Evolutionary conservation across 2,113 vertebrate genomes (phyloP).

Genomic region (Artemisiospiza belli): DNA sequence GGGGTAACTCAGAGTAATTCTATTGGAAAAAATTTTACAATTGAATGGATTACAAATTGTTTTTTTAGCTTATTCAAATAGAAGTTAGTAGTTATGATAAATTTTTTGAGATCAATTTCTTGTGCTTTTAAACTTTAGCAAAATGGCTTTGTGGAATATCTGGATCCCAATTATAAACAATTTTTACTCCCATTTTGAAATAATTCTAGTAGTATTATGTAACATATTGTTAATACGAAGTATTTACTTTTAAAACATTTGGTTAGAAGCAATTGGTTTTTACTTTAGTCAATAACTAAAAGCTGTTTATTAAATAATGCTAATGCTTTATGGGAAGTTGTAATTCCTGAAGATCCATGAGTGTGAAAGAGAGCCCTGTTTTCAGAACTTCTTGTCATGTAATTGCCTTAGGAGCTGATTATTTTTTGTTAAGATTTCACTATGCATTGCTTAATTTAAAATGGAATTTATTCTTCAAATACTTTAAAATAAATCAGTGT

Average conservation of each 20-base stretch:
- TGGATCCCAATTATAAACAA: accelerated
- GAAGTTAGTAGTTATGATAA: neutral
- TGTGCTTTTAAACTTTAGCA: neutral
- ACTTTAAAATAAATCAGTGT: neutral
- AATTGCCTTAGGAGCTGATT: neutral
- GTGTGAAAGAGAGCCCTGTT: neutral
- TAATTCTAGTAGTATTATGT: neutral
- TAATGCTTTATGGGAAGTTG: neutral
- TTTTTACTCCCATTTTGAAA: neutral
- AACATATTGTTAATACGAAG: neutral
- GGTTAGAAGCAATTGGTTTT: neutral
- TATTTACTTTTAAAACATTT: neutral
- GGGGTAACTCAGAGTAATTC: accelerated
- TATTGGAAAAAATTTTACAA: neutral
- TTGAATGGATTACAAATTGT: neutral
- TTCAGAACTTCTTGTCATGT: neutral
- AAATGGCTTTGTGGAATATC: neutral
- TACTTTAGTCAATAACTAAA: neutral
- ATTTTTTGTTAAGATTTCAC: neutral
- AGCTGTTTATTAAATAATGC: neutral
- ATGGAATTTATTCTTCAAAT: neutral
- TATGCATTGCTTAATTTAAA: neutral
- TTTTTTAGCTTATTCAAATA: neutral
- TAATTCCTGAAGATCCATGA: neutral
- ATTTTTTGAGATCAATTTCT: neutral